Percentiles rank a stretch among this genome's conserved stretches.
phyloP scores from a whole-genome alignment of 2,888 invertebrate species.

The Dinocampus coccinellae region DNA sequence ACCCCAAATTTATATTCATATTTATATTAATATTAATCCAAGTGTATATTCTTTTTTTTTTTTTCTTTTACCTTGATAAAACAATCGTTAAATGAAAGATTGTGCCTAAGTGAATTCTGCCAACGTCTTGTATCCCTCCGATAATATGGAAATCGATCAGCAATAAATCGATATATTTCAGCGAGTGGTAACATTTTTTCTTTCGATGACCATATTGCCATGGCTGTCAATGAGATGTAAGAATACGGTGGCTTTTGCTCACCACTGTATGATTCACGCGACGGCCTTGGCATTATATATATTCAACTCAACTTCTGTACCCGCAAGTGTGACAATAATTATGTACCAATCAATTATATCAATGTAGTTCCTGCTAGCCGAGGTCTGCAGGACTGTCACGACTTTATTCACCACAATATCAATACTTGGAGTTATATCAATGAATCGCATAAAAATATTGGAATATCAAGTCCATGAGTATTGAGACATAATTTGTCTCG shows the following conservation, averaged over 20 bases:
- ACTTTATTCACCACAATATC: slow-evolving; percentile 1
- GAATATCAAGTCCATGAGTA: not conserved
- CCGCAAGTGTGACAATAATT: not conserved
- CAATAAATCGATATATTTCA: slow-evolving; percentile 94
- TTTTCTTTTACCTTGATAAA: slow-evolving; percentile 82
- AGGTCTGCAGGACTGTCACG: slow-evolving; percentile 40
- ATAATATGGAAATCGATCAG: slow-evolving; percentile 90
- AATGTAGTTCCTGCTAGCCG: slow-evolving; percentile 39
- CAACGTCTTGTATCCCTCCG: slow-evolving; percentile 84
- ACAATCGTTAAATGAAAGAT: slow-evolving; percentile 95
- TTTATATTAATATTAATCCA: too few species aligned
- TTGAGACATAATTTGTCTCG: not conserved
- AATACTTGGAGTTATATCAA: not conserved
- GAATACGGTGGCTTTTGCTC: slow-evolving; percentile 99
- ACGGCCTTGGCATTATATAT: slow-evolving; percentile 89
- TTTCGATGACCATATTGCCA: slow-evolving; percentile 98
- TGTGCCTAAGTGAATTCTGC: slow-evolving; percentile 86
- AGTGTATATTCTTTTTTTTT: not conserved
- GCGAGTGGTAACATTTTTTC: slow-evolving; percentile 93
- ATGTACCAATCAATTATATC: not conserved
- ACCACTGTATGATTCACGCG: slow-evolving; percentile 91
- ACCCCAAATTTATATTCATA: too few species aligned
- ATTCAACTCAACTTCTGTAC: not conserved
- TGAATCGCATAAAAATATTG: not conserved
- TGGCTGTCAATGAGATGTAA: slow-evolving; percentile 97